Base-by-base conservation (phyloP, 2,113 vertebrate species). In the Rhombomys opimus region DNA sequence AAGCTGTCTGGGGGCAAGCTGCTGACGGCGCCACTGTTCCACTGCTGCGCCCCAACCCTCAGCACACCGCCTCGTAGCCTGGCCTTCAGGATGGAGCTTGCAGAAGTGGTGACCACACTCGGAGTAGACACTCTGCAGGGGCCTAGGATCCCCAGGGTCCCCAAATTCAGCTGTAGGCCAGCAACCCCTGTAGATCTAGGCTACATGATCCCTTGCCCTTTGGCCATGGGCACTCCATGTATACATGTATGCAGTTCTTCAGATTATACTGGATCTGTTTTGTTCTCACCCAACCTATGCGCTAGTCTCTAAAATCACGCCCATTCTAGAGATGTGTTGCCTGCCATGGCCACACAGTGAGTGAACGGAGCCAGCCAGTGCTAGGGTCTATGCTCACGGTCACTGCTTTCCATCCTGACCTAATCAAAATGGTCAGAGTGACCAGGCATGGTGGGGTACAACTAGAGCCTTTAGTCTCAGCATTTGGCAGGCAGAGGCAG, bases 341-440 rank as follows among this genome's bases (percentile, higher is more conserved):
- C 80, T n/a, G 54, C 75, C 18, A 5, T 15, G 50, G 73, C 67
- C 87, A 38, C 57, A 20, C 2, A 23, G 17, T 35, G 18, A 67
- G 35, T 5, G 32, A 65, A 10, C 10, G 46, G 14, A 57, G 59
- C 20, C 67, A 82, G 14, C 22, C 1, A 59, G 73, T 3, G 59
- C 57, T 3, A 0, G 35, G 77, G 32, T 17, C 2, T 0, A 63
- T 1, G 8, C 46, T 38, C 4, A 50, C 25, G 20, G 5, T 4
- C 27, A 13, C 1, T 1, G 2, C 0, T 76, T 2, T 38, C 72
- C 38, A 1, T 27, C 68, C 89, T 38, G 65, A 35, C 32, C 25
- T 13, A 78, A 80, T 30, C 59, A 18, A 57, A 65, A 4, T 5
- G 6, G 8, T 38, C 80, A 63, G 35, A 82, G 57, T 63, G 57